Evolutionary conservation across 2,888 invertebrate genomes (phyloP).

Genomic region (Chrysolina oricalcia): DNA sequence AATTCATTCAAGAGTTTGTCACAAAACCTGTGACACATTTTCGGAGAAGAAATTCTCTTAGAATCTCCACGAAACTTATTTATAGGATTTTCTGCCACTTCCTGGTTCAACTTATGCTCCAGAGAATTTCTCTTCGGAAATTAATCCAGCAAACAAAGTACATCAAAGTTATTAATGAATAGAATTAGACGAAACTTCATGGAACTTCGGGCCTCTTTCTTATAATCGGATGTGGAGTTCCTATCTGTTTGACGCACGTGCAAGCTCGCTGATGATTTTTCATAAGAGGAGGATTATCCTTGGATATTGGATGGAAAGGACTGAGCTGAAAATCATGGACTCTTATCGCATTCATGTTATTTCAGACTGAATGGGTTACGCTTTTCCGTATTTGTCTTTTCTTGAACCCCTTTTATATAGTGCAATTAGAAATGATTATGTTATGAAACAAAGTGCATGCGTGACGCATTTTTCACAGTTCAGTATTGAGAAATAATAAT

Average conservation of each 20-base stretch:
- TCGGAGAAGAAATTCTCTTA: no score
- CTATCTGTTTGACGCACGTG: conserved; percentile 1
- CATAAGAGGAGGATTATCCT: conserved; percentile 34
- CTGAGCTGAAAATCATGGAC: conserved; percentile 59
- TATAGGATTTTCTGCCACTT: neutral
- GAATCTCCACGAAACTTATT: neutral
- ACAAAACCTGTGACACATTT: no score
- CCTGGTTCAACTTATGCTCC: neutral
- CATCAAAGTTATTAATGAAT: conserved; percentile 1
- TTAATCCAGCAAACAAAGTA: neutral
- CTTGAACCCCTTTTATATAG: neutral
- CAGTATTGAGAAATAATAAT: no score
- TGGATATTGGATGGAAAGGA: conserved; percentile 57
- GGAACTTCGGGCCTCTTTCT: neutral
- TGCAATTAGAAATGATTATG: no score
- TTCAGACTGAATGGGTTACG: neutral
- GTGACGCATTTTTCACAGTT: no score
- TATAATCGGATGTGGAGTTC: conserved; percentile 2
- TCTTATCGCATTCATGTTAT: conserved; percentile 52
- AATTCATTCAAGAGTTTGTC: no score
- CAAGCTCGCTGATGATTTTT: conserved; percentile 1
- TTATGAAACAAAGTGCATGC: no score
- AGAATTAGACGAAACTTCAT: neutral
- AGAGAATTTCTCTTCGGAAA: neutral
- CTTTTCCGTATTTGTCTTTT: neutral